Percentiles rank a stretch among this genome's conserved stretches.
phyloP scores from a whole-genome alignment of 2,888 invertebrate genomes.

The Drosophila robusta region DNA sequence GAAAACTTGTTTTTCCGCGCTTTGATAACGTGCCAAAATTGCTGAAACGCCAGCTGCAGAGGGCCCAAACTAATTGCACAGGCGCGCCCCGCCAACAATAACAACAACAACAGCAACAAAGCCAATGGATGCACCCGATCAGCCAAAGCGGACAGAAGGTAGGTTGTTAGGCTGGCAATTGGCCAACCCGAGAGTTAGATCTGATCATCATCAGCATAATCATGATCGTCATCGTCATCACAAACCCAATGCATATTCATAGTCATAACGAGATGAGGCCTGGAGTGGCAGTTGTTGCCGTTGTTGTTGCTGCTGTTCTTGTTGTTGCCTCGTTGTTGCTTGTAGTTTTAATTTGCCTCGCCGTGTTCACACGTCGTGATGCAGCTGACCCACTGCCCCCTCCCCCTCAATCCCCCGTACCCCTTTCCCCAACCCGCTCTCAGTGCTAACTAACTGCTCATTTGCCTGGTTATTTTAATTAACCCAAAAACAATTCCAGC shows the following conservation, averaged over 20 bases:
- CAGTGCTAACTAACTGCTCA: slow-evolving; percentile 60
- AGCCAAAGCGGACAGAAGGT: not conserved
- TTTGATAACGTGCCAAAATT: slow-evolving; percentile 68
- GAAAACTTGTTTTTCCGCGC: slow-evolving; percentile 59
- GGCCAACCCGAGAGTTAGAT: slow-evolving; percentile 19
- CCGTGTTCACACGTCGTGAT: slow-evolving; percentile 62
- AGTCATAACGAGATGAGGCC: slow-evolving; percentile 57
- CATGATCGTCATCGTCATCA: slow-evolving; percentile 4
- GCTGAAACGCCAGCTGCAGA: slow-evolving; percentile 34
- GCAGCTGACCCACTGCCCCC: slow-evolving; percentile 49
- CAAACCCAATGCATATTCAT: slow-evolving; percentile 71
- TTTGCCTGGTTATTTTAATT: slow-evolving; percentile 75
- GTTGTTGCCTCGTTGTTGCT: slow-evolving; percentile 11
- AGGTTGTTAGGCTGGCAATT: not conserved
- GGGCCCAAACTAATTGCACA: slow-evolving; percentile 57
- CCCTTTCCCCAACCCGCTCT: not conserved
- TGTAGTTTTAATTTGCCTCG: slow-evolving; percentile 52
- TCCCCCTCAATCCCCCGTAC: too few relatives aligned
- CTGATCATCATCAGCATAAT: slow-evolving; percentile 50
- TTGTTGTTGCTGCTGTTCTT: slow-evolving; percentile 1
- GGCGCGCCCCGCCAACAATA: slow-evolving; percentile 42
- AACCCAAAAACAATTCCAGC: slow-evolving; percentile 62
- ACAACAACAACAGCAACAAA: not conserved
- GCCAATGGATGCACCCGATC: slow-evolving; percentile 7
- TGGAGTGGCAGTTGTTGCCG: not conserved